phyloP scores from a whole-genome alignment of 2,797 vertebrate species.

The Rhinophrynus dorsalis region DNA sequence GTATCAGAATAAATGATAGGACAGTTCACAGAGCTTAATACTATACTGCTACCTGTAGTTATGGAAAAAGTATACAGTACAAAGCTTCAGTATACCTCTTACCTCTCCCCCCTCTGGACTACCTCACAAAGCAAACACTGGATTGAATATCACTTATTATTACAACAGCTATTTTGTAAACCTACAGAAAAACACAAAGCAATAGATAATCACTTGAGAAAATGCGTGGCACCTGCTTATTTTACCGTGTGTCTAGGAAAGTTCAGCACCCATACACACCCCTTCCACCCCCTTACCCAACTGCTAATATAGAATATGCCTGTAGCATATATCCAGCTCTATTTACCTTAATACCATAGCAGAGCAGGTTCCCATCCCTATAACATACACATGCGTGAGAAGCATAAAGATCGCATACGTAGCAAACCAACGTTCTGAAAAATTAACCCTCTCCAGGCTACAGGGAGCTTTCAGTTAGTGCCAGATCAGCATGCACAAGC shows the following conservation, averaged over 20 bases:
- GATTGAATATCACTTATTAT: too few relatives aligned
- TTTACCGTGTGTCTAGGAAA: background rate
- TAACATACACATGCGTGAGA: constrained; percentile 48
- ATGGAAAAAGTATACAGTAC: too few relatives aligned
- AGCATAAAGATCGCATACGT: constrained; percentile 48
- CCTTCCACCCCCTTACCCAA: background rate
- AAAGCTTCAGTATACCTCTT: background rate
- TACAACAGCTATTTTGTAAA: background rate
- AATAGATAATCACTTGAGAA: too few relatives aligned
- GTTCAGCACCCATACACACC: background rate
- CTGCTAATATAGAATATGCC: background rate
- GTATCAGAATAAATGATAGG: constrained; percentile 30
- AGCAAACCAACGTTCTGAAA: constrained; percentile 31
- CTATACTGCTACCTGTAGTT: background rate
- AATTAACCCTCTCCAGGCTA: constrained; percentile 25
- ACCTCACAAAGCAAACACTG: background rate
- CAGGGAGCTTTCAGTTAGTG: background rate
- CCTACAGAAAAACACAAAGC: background rate
- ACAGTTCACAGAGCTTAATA: background rate
- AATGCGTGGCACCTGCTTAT: background rate
- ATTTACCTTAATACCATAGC: constrained; percentile 39
- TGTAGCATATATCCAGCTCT: constrained; percentile 20
- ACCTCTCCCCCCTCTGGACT: background rate
- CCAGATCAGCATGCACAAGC: constrained; percentile 15
- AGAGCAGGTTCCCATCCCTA: constrained; percentile 45